Evolutionary conservation across 2,113 vertebrate genomes (phyloP).

Genomic region (Scartelaos histophorus): DNA sequence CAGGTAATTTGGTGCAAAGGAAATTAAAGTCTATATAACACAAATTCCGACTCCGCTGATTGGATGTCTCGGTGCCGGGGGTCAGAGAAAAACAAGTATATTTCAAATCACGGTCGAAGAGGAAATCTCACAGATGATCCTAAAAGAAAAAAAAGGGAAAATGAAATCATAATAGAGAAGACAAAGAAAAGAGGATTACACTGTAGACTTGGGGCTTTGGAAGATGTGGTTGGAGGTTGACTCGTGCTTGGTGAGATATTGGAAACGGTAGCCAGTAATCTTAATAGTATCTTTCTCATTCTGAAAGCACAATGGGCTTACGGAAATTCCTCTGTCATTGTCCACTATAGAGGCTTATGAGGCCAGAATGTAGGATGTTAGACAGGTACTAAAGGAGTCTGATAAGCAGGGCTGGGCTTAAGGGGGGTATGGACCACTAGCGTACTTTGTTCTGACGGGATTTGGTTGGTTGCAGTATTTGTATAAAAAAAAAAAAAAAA

Average conservation of each 20-base stretch:
- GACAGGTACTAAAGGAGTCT: background rate
- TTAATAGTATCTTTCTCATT: background rate
- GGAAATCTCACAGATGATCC: constrained; percentile 32
- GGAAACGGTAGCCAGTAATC: background rate
- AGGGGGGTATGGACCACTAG: no score
- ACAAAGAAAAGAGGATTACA: constrained; percentile 24
- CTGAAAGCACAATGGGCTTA: background rate
- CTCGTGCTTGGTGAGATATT: background rate
- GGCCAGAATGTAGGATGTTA: background rate
- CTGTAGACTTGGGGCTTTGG: constrained; percentile 9
- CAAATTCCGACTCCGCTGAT: constrained; percentile 37
- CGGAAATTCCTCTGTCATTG: background rate
- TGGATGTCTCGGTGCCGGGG: constrained; percentile 41
- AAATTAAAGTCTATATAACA: constrained; percentile 28
- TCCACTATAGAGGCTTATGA: background rate
- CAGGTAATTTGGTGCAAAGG: constrained; percentile 29
- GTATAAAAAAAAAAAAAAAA: no score
- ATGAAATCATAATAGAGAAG: constrained; percentile 12
- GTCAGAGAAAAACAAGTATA: constrained; percentile 52
- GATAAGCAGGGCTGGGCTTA: background rate
- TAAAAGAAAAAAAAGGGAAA: background rate
- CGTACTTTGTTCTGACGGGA: background rate
- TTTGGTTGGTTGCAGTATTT: background rate
- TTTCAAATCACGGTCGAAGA: constrained; percentile 30
- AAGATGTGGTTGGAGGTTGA: constrained; percentile 21